Percentiles rank a stretch among this genome's conserved stretches.
phyloP scores from a whole-genome alignment of 64 coral and sea anemone species.

The Porites lutea region DNA sequence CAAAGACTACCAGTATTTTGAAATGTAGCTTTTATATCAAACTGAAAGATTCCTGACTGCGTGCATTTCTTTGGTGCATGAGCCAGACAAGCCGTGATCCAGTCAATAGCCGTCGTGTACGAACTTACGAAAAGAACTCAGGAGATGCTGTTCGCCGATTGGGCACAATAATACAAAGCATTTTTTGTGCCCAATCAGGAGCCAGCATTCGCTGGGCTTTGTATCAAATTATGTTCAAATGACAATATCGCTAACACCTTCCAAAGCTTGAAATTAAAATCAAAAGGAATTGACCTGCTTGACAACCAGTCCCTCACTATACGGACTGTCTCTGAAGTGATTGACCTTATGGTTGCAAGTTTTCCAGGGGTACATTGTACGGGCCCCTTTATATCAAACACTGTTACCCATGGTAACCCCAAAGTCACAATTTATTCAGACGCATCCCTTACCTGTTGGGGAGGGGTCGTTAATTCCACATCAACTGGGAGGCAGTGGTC shows the following conservation, averaged over 20 bases:
- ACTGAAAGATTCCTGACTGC: no score
- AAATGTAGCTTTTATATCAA: no score
- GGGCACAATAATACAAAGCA: no score
- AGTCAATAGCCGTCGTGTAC: no score
- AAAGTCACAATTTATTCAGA: constrained; percentile 26
- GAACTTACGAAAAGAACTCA: no score
- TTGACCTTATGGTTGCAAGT: constrained; percentile 68
- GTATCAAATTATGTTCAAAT: constrained; percentile 41
- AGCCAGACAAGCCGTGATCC: no score
- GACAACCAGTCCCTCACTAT: constrained; percentile 23
- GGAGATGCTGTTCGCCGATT: no score
- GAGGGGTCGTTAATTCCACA: constrained; percentile 11
- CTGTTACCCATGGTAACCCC: neutral
- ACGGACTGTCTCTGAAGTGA: constrained; percentile 37
- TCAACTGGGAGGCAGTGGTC: constrained; percentile 38
- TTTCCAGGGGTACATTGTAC: constrained; percentile 57
- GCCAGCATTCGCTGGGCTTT: no score
- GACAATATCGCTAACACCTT: constrained; percentile 21
- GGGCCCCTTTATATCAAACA: constrained; percentile 52
- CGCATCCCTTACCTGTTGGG: constrained; percentile 38
- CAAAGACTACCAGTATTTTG: no score
- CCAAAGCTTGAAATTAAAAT: constrained; percentile 42
- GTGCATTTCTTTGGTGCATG: no score
- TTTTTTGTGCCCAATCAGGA: no score
- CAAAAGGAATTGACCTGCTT: constrained; percentile 24